phyloP scores from a whole-genome alignment of 2,113 vertebrate genomes.

The Cololabis saira region DNA sequence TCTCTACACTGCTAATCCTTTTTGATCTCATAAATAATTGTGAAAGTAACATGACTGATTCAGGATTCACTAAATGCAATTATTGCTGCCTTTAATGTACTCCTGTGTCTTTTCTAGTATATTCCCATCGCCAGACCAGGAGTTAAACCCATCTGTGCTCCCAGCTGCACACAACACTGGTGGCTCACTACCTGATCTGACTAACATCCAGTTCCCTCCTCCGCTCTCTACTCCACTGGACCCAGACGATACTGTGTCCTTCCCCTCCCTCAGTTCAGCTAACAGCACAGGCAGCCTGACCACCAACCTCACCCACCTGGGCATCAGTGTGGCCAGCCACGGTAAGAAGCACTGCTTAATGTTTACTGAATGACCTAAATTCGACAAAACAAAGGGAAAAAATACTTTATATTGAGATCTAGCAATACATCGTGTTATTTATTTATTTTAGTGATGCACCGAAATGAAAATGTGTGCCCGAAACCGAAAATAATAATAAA shows the following conservation, averaged over 20 bases:
- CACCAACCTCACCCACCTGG: constrained; percentile 93
- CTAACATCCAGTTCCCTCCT: constrained; percentile 97
- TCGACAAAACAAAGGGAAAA: background rate
- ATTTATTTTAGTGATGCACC: too few species aligned
- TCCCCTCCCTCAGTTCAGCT: constrained; percentile 88
- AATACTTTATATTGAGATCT: background rate
- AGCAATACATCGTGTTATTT: too few species aligned
- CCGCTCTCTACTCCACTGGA: constrained; percentile 94
- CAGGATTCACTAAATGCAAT: too few species aligned
- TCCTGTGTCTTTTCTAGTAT: constrained; percentile 80
- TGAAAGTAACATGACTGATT: too few species aligned
- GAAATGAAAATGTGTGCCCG: too few species aligned
- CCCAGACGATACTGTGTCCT: constrained; percentile 89
- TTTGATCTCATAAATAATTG: too few species aligned
- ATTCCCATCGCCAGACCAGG: constrained; percentile 95
- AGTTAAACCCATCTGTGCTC: constrained; percentile 87
- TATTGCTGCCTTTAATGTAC: too few species aligned
- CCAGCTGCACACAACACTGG: constrained; percentile 93
- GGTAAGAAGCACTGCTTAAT: constrained; percentile 71
- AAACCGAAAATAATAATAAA: too few species aligned
- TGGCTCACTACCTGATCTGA: constrained; percentile 95
- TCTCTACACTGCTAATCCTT: too few species aligned
- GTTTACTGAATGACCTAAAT: too few species aligned
- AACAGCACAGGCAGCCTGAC: constrained; percentile 91
- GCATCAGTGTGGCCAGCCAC: constrained; percentile 87